Evolutionary conservation across 2,113 vertebrate genomes (phyloP), one percentile per base, ranked within the genome.

Genomic region (Okapia johnstoni): DNA sequence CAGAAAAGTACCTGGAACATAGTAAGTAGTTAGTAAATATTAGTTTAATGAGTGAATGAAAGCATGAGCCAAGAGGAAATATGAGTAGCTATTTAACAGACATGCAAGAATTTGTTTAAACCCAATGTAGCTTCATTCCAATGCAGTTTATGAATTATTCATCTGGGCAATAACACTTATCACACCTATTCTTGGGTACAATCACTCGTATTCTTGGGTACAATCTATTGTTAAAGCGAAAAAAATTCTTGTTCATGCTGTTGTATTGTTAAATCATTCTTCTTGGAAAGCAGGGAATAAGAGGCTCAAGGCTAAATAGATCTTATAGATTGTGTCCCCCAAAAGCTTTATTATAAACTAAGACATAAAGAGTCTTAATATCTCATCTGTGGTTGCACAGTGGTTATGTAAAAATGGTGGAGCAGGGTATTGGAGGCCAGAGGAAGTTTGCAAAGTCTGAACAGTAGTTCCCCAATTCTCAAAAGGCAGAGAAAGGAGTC

Each of bases 401-500:
- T 54, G 48, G 26, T 91, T 85, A 85, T 36, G 2, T 93, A 94
- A 76, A 96, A 97, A 88, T 30, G 26, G 16, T 57, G 5, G 23
- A 26, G 10, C 61, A 85, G 40, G 58, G 15, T 88, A 93, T 15
- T 43, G 48, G 40, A 84, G 3, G 23, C 43, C 50, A 91, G 48
- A 87, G 43, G n/a, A 80, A 77, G 30, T 85, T 96, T 85, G 60
- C 77, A 85, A 86, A 94, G 33, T 3, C 40, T 48, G 66, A 85
- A 96, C 7, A 91, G 88, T 84, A 88, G 83, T 88, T 93, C 28
- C 43, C 94, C 55, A 90, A 61, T 91, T 88, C 83, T 96, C 76
- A 77, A 93, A 90, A 70, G 85, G 66, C 58, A 80, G 66, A 91
- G 58, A 81, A 94, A 93, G 23, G 88, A 80, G 76, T 50, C 52